Conservation (phyloP, 2,113 vertebrate genomes). For the Nesogale talazaci region DNA sequence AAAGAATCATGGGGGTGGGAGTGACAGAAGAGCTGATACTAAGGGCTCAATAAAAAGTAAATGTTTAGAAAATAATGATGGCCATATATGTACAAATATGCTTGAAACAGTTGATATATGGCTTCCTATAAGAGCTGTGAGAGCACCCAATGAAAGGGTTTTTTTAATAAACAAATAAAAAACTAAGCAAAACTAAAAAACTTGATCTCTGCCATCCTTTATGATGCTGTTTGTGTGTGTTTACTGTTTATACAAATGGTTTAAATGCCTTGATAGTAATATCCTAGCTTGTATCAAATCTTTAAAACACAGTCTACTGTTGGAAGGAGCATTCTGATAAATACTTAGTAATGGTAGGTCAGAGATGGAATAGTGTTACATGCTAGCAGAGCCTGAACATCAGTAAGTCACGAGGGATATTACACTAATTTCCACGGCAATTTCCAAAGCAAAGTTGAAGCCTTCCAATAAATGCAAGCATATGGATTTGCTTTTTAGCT, state of each 20-base stretch:
- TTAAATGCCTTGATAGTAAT: background rate
- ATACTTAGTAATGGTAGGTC: slow-evolving; percentile 12
- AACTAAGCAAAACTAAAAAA: background rate
- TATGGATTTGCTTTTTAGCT: slow-evolving; percentile 26
- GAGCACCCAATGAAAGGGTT: background rate
- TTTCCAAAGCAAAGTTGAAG: slow-evolving; percentile 47
- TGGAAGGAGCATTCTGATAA: background rate
- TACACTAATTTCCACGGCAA: slow-evolving; percentile 7
- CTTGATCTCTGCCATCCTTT: background rate
- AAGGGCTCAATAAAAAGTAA: too few relatives aligned
- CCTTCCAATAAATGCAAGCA: background rate
- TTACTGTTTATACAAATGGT: background rate
- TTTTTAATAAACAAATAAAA: background rate
- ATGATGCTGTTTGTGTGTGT: background rate
- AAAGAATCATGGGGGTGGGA: too few relatives aligned
- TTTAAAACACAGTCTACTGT: background rate
- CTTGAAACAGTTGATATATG: too few relatives aligned
- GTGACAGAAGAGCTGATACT: too few relatives aligned
- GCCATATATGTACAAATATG: too few relatives aligned
- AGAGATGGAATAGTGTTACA: background rate
- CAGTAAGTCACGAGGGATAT: slow-evolving; percentile 1
- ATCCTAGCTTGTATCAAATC: background rate
- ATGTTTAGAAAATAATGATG: too few relatives aligned
- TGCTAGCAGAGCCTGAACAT: background rate
- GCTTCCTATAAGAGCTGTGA: too few relatives aligned